Percentiles rank a stretch among this genome's conserved stretches.
Evolutionary conservation across 2,113 vertebrate genomes (phyloP).

Genomic region (Riparia riparia): DNA sequence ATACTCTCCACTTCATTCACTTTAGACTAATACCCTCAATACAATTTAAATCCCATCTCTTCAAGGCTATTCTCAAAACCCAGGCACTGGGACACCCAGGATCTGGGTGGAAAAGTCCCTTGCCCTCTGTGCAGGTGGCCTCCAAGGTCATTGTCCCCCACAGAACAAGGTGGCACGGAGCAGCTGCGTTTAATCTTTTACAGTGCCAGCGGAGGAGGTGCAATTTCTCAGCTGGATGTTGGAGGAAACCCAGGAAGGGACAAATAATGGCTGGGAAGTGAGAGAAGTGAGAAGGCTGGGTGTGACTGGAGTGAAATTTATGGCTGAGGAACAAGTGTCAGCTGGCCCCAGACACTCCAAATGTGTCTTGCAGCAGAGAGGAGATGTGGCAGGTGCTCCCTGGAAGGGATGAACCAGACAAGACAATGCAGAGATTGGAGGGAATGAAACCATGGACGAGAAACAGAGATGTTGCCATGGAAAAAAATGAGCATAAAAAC

Average conservation of each 20-base stretch:
- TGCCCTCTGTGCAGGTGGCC: background rate
- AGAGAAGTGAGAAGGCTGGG: background rate
- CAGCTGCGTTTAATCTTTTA: background rate
- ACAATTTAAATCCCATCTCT: conserved; percentile 73
- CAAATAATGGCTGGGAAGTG: background rate
- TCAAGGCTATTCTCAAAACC: conserved; percentile 54
- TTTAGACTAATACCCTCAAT: conserved; percentile 70
- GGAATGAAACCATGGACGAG: background rate
- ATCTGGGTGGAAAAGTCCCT: background rate
- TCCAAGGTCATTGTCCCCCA: background rate
- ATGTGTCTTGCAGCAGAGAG: background rate
- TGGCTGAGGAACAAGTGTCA: background rate
- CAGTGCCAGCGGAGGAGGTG: background rate
- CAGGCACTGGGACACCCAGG: background rate
- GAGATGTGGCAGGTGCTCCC: background rate
- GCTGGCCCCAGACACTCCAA: background rate
- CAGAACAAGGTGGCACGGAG: background rate
- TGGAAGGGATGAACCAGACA: background rate
- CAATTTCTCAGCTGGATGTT: background rate
- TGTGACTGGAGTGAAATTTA: background rate
- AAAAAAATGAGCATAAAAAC: conserved; percentile 32
- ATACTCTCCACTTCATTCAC: conserved; percentile 69
- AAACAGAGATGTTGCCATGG: background rate
- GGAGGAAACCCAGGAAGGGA: background rate
- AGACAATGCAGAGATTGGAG: background rate